Conservation (phyloP, 2,888 invertebrate genomes). For the Macrostomum cliftonense region DNA sequence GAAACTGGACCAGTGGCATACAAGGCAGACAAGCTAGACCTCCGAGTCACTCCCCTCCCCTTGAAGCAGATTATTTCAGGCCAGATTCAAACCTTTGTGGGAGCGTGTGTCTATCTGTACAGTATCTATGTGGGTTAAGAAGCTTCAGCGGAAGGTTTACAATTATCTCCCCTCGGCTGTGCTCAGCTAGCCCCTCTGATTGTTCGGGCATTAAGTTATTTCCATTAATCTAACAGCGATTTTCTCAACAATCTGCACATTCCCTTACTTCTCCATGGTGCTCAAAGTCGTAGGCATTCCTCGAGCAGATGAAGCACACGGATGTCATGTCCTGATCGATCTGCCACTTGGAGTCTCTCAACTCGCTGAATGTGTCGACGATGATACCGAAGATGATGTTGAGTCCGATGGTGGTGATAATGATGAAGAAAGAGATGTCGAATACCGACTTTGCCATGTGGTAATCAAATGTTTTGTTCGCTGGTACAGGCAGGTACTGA, state of each 20-base stretch:
- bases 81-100: too few relatives aligned
- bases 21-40: too few relatives aligned
- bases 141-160: too few relatives aligned
- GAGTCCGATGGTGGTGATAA: constrained; percentile 33
- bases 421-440: constrained; percentile 32
- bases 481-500: neutral
- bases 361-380: constrained; percentile 35
- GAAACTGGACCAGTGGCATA: too few relatives aligned
- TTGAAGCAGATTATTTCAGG: too few relatives aligned
- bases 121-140: too few relatives aligned
- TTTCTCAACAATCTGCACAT: neutral
- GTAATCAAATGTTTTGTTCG: neutral
- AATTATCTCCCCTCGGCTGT: too few relatives aligned
- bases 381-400: constrained; percentile 37
- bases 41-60: too few relatives aligned
- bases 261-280: constrained; percentile 27
- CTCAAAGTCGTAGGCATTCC: constrained; percentile 35
- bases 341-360: constrained; percentile 35
- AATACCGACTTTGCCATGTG: constrained; percentile 18
- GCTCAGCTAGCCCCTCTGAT: too few relatives aligned
- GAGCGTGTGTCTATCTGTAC: too few relatives aligned
- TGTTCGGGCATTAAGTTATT: too few relatives aligned
- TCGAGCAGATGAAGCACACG: constrained; percentile 33
- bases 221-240: too few relatives aligned
- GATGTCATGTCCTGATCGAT: constrained; percentile 33